Evolutionary conservation across 1,140 invertebrate genomes (phyloP).

Genomic region (Euura lappo): DNA sequence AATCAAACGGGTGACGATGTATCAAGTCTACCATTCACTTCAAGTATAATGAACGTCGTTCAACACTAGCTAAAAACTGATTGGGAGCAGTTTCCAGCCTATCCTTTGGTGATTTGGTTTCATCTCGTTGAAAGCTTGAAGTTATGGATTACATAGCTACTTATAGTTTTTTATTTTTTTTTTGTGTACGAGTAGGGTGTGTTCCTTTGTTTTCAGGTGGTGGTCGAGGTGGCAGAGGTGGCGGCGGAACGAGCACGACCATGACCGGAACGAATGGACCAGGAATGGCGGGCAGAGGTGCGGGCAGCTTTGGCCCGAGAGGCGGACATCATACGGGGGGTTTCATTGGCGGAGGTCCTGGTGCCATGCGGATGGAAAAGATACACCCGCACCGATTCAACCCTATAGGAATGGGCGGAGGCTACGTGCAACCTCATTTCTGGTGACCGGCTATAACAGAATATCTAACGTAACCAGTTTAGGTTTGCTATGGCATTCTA

Average conservation of each 20-base stretch:
- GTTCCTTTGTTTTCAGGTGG: conserved; percentile 14
- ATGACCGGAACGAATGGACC: conserved; percentile 36
- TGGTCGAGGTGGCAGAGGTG: conserved; percentile 43
- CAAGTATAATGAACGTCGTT: neutral
- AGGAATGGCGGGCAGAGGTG: conserved; percentile 30
- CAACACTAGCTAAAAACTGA: neutral
- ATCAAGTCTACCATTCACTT: too few species aligned
- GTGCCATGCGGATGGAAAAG: conserved; percentile 60
- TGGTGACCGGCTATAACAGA: conserved; percentile 46
- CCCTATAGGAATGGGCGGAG: conserved; percentile 57
- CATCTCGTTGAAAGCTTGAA: neutral
- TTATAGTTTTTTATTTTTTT: neutral
- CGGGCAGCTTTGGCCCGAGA: conserved; percentile 36
- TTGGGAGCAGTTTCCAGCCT: neutral
- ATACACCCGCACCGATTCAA: conserved; percentile 59
- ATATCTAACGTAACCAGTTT: neutral
- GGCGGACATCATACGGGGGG: conserved; percentile 47
- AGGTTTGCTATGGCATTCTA: conserved; percentile 7
- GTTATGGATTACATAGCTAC: neutral
- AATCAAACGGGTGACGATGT: neutral
- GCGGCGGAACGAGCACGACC: conserved; percentile 23
- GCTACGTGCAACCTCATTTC: conserved; percentile 57
- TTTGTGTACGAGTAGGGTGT: conserved; percentile 3
- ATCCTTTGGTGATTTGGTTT: neutral
- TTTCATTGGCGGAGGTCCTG: conserved; percentile 50